These are phyloP conservation scores for Exephanes ischioxanthus DNA, from an alignment of 2,888 invertebrate genomes.

Conservation along the genomic window DNA sequence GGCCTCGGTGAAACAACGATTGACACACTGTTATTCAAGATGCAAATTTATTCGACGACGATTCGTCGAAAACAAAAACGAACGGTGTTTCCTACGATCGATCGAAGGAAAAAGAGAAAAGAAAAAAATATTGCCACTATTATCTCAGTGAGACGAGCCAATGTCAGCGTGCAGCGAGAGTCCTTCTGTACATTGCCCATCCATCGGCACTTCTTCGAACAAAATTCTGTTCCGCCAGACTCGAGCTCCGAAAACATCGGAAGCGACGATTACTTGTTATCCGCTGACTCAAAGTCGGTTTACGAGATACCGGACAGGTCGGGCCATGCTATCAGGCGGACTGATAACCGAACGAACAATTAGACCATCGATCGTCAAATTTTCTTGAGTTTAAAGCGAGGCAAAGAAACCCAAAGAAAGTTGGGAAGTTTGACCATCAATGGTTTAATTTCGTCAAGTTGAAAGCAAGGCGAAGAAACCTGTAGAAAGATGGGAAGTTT, in stretches of 20 bases:
- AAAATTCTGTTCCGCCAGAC: too few species aligned
- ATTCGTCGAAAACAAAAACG: not conserved
- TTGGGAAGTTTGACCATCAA: too few species aligned
- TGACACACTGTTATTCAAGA: constrained; percentile 38
- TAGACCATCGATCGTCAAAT: not conserved
- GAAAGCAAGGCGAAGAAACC: not conserved
- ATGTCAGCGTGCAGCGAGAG: too few species aligned
- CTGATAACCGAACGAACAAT: constrained; percentile 52
- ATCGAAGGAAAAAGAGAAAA: not conserved
- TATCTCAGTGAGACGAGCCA: too few species aligned
- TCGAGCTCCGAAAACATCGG: not conserved
- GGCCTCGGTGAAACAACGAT: not conserved
- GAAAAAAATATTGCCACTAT: not conserved
- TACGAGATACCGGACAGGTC: not conserved
- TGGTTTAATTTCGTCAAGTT: too few species aligned
- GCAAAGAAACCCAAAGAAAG: not conserved
- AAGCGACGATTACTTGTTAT: not conserved
- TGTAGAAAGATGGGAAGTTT: too few species aligned
- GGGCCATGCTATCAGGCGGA: constrained; percentile 33
- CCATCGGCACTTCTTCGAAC: too few species aligned
- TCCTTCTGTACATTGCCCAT: too few species aligned
- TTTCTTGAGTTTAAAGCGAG: not conserved
- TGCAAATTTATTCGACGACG: constrained; percentile 52
- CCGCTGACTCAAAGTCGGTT: not conserved
- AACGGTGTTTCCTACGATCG: not conserved